These are phyloP conservation scores for Rallus limicola DNA, from an alignment of 2,113 vertebrate species.

Conservation along the genomic window DNA sequence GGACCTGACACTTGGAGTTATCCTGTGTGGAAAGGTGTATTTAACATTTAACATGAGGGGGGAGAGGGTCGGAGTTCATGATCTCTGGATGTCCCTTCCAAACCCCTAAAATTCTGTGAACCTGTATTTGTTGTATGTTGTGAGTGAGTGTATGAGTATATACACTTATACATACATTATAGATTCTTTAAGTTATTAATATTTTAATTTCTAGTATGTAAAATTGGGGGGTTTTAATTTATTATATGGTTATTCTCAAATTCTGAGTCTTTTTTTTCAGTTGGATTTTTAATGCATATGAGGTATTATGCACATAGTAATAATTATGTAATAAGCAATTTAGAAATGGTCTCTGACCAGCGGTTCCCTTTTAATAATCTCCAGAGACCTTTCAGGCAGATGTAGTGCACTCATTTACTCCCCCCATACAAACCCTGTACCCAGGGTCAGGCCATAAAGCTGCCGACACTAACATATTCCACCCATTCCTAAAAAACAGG, in stretches of 20 bases:
- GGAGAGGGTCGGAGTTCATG: too few species aligned
- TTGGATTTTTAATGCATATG: not conserved
- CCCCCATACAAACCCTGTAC: not conserved
- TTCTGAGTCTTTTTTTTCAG: not conserved
- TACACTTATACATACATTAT: not conserved
- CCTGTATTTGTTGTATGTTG: not conserved
- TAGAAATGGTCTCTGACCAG: not conserved
- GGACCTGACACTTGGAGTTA: not conserved
- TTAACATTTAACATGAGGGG: too few species aligned
- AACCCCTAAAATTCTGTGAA: not conserved
- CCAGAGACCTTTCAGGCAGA: not conserved
- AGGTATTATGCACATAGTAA: conserved; percentile 38
- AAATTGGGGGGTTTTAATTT: conserved; percentile 37
- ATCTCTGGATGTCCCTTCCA: too few species aligned
- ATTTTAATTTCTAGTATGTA: not conserved
- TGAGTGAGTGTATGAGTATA: not conserved
- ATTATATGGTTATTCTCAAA: not conserved
- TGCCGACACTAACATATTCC: not conserved
- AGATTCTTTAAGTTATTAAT: not conserved
- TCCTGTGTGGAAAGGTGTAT: not conserved
- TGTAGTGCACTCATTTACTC: not conserved
- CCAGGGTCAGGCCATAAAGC: not conserved
- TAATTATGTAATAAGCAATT: conserved; percentile 63
- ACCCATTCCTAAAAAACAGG: not conserved
- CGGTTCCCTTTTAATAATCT: not conserved